Conservation (phyloP, 1,140 invertebrate species). For the Zaprionus ghesquierei region DNA sequence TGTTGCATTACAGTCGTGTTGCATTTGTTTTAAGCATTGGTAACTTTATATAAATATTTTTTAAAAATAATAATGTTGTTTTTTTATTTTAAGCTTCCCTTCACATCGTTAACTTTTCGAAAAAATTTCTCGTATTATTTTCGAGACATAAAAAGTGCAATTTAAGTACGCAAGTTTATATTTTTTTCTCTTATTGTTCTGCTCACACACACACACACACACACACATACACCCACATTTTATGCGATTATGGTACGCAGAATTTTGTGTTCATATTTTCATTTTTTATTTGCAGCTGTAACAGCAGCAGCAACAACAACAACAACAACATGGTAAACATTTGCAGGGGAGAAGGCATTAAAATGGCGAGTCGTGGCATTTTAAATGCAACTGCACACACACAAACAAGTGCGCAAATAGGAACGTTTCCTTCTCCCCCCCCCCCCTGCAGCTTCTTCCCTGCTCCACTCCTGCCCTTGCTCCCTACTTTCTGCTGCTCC, state of each 20-base stretch:
- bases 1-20: too few relatives aligned
- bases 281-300: background rate
- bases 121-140: background rate
- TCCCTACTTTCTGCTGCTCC: background rate
- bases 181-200: background rate
- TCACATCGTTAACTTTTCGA: too few relatives aligned
- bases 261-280: constrained; percentile 2
- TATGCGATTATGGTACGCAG: background rate
- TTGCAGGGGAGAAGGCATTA: constrained; percentile 27
- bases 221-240: background rate
- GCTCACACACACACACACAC: too few relatives aligned
- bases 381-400: constrained; percentile 23
- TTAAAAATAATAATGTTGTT: background rate
- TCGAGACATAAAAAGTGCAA: background rate
- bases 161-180: background rate
- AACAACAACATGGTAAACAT: constrained; percentile 23
- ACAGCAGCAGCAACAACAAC: too few relatives aligned
- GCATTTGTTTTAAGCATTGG: background rate
- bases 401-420: background rate
- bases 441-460: background rate
- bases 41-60: background rate
- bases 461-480: too few relatives aligned
- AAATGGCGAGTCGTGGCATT: constrained; percentile 30
- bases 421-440: background rate
- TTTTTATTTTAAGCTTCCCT: background rate